Conservation (phyloP, 2,888 invertebrate species). For the Gastrophysa polygoni region DNA sequence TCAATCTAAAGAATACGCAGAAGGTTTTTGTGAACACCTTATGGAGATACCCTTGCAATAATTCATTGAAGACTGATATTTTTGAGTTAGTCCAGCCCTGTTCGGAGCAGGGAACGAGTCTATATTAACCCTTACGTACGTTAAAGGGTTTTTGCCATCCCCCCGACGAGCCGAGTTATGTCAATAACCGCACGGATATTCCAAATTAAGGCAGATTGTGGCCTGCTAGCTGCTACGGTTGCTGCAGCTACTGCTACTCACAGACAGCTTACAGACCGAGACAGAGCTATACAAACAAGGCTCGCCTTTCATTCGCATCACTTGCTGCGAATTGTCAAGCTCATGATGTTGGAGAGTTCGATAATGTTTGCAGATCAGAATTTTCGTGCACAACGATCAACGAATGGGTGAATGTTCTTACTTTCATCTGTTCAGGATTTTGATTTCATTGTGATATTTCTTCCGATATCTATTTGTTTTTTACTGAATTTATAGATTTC, state of each 20-base stretch:
- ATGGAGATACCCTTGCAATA: too few species aligned
- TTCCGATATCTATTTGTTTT: too few species aligned
- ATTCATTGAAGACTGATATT: too few species aligned
- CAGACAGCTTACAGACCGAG: neutral
- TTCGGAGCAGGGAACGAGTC: constrained; percentile 56
- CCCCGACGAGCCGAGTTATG: constrained; percentile 51
- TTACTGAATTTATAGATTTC: too few species aligned
- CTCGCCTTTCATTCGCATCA: constrained; percentile 15
- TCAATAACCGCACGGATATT: constrained; percentile 59
- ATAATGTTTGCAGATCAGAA: neutral
- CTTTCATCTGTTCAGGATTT: too few species aligned
- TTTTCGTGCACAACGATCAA: too few species aligned
- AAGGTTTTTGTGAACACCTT: too few species aligned
- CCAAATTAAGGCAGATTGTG: constrained; percentile 58
- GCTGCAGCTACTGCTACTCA: constrained; percentile 11
- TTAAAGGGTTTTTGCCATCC: constrained; percentile 46
- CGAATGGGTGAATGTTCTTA: too few species aligned
- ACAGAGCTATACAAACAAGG: neutral
- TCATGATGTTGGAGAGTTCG: neutral
- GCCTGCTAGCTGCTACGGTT: constrained; percentile 25
- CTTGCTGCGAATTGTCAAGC: constrained; percentile 14
- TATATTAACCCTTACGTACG: constrained; percentile 58
- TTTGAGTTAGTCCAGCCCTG: constrained; percentile 18
- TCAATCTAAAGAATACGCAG: too few species aligned
- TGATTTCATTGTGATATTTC: too few species aligned